Evolutionary conservation across 2,888 invertebrate species (phyloP), one percentile per base, ranked within the genome.

Genomic region (Synanthedon vespiformis): DNA sequence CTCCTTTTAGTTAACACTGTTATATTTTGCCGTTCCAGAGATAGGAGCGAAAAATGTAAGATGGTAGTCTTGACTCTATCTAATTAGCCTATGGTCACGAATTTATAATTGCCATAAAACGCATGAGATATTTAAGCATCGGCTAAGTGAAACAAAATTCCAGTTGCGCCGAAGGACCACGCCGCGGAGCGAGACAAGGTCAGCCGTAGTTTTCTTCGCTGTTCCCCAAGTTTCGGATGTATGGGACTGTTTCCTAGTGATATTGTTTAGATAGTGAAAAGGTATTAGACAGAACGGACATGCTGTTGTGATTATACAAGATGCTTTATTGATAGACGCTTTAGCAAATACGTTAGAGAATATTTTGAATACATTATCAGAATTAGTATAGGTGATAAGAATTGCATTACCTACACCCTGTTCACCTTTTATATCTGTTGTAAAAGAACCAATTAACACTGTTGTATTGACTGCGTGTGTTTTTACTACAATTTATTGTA

Each of bases 141-240:
- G 16, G 49, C 18, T 10, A 50, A 63, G 75, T 78, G 74, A 77
- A 77, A 81, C 73, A 68, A 79, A 79, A 78, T 72, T 71, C 69
- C 74, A 72, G 75, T 68, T 68, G 62, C 53, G 65, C 73, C 70
- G 61, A 68, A 54, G 70, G 76, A 77, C 73, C 74, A 75, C 61
- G 69, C 70, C 68, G 66, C 71, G 76, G 81, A 74, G 78, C 72
- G 73, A 82, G 82, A 77, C 64, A 67, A 76, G 85, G 85, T 72
- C 73, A 76, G 85, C 85, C 85, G 86, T 80, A 80, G 85, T 82
- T 77, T 75, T 73, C 76, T 72, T 82, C 84, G 83, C 76, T 80
- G 84, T 87, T 85, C 79, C 84, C 75, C 69, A 74, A 78, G 84
- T 78, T 86, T 86, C 86, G 86, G 87, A 86, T 72, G 87, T 87